These are phyloP conservation scores for Chlorodrepanis virens DNA, from an alignment of 2,113 vertebrate genomes.

Conservation along the genomic window DNA sequence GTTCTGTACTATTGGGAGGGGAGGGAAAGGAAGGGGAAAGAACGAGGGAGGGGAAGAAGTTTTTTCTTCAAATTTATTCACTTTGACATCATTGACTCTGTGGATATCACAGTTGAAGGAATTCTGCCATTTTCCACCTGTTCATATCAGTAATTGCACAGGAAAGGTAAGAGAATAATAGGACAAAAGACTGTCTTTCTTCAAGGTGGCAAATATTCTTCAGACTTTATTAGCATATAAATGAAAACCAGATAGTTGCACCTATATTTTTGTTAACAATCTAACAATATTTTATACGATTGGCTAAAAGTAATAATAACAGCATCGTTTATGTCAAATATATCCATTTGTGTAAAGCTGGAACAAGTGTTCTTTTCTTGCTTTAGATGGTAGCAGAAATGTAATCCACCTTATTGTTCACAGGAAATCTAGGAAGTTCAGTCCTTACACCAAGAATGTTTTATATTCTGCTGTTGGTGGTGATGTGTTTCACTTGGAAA, in stretches of 20 bases:
- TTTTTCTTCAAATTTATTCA: not conserved
- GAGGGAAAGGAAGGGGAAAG: not conserved
- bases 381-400: not conserved
- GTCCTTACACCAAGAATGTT: not conserved
- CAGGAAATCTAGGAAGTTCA: not conserved
- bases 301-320: not conserved
- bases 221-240: not conserved
- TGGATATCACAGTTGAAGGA: not conserved
- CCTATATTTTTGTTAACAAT: not conserved
- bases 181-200: not conserved
- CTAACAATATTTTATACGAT: not conserved
- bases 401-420: not conserved
- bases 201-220: not conserved
- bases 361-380: not conserved
- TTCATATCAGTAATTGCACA: not conserved
- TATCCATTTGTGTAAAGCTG: not conserved
- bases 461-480: not conserved
- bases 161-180: not conserved
- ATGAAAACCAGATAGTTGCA: not conserved
- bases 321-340: not conserved
- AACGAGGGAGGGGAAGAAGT: no score
- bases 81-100: not conserved
- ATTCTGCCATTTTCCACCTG: not conserved
- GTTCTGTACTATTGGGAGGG: not conserved
- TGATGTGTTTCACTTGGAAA: not conserved